Evolutionary conservation across 2,113 vertebrate species (phyloP).

Genomic region (Harpagus bidentatus): DNA sequence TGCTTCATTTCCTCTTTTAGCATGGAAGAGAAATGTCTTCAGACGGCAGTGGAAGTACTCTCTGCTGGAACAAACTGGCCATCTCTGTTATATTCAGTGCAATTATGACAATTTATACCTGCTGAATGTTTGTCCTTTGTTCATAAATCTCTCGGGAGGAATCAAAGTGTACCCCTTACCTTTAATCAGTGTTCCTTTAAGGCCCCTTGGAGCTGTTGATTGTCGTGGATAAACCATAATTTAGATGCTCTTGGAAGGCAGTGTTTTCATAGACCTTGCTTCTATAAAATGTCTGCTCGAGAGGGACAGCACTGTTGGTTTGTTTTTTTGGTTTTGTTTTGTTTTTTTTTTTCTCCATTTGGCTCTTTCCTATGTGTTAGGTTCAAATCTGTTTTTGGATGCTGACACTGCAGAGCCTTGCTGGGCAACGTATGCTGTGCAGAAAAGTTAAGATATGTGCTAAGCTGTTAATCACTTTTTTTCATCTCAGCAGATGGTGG

Average conservation of each 20-base stretch:
- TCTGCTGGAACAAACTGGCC: not conserved
- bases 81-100: not conserved
- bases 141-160: not conserved
- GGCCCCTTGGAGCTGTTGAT: not conserved
- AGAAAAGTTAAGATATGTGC: not conserved
- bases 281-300: not conserved
- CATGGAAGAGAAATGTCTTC: not conserved
- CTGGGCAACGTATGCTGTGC: not conserved
- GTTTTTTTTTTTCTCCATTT: not conserved
- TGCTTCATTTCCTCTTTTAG: not conserved
- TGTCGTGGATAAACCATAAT: not conserved
- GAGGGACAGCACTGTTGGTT: not conserved
- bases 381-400: not conserved
- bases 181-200: not conserved
- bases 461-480: not conserved
- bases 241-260: not conserved
- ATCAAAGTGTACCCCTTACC: not conserved
- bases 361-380: not conserved
- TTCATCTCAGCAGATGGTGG: slow-evolving; percentile 76
- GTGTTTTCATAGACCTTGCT: not conserved
- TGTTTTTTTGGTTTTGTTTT: no score
- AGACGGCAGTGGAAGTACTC: not conserved
- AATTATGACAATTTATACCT: not conserved
- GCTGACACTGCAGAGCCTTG: not conserved
- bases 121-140: not conserved